Conservation (phyloP, 2,888 invertebrate genomes). For the Corythucha ciliata region DNA sequence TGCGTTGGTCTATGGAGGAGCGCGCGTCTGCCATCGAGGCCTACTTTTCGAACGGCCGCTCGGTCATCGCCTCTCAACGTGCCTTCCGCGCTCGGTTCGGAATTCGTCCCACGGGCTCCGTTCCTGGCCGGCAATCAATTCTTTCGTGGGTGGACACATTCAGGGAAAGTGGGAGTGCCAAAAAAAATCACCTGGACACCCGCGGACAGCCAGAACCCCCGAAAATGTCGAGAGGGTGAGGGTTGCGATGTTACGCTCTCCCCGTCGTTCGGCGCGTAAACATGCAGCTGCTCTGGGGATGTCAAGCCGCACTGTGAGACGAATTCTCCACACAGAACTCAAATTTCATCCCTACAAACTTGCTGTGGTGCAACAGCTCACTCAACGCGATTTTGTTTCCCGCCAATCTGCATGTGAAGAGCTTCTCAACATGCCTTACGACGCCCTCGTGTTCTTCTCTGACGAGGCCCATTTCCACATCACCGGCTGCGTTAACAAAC, state of each 20-base stretch:
- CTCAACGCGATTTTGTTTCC: not conserved
- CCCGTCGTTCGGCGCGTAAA: no score
- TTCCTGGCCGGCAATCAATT: slow-evolving; percentile 16
- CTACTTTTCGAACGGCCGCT: not conserved
- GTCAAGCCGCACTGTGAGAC: no score
- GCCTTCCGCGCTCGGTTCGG: slow-evolving; percentile 6
- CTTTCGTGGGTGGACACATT: slow-evolving; percentile 13
- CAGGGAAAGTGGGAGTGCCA: slow-evolving; percentile 10
- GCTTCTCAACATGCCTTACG: not conserved
- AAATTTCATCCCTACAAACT: not conserved
- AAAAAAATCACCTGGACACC: not conserved
- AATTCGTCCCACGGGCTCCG: slow-evolving; percentile 1
- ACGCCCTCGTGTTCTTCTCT: not conserved
- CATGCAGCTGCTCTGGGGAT: no score
- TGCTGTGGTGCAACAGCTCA: not conserved
- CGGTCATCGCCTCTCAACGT: not conserved
- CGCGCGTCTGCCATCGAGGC: not conserved
- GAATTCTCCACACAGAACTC: no score
- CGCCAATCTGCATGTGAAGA: not conserved
- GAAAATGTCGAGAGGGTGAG: slow-evolving; percentile 11
- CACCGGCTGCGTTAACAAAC: slow-evolving; percentile 4
- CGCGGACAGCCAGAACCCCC: slow-evolving; percentile 5
- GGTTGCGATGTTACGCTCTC: no score
- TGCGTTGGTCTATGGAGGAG: slow-evolving; percentile 5
- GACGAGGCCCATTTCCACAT: no score